Evolutionary conservation across 2,888 invertebrate genomes (phyloP).

Genomic region (Lepidocyrtoides sp.): DNA sequence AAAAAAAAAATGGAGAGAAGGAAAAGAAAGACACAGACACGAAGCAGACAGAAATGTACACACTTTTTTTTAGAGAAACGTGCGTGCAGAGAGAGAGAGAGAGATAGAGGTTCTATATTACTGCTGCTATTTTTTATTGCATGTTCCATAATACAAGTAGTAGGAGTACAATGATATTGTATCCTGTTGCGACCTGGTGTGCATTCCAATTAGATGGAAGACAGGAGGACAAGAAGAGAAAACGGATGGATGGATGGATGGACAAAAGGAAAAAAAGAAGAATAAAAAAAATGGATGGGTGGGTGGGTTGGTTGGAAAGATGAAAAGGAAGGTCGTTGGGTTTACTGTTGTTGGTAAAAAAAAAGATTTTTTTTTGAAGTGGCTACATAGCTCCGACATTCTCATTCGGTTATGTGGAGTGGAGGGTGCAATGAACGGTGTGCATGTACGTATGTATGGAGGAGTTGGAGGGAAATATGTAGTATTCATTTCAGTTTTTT

Average conservation of each 20-base stretch:
- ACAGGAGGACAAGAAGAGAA: not conserved
- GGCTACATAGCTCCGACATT: not conserved
- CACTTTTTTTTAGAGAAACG: not conserved
- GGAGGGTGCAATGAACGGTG: conserved; percentile 50
- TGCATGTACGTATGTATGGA: conserved; percentile 28
- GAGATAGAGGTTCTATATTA: not conserved
- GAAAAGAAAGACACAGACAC: not conserved
- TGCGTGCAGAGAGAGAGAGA: not conserved
- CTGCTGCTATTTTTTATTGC: conserved; percentile 49
- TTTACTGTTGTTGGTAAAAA: not conserved
- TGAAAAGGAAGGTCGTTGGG: conserved; percentile 35
- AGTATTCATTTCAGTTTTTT: not conserved
- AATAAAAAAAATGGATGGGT: not conserved
- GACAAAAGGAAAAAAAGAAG: conserved; percentile 11
- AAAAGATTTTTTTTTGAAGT: not conserved
- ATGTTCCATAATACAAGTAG: conserved; percentile 38
- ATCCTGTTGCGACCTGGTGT: conserved; percentile 66
- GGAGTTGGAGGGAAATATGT: not conserved
- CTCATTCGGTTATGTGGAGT: not conserved
- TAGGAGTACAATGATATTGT: conserved; percentile 1
- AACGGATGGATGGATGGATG: conserved; percentile 12
- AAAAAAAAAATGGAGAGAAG: not conserved
- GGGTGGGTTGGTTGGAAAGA: too few species aligned
- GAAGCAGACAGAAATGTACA: not conserved
- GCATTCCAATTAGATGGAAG: conserved; percentile 71